Percentiles rank a stretch among this genome's conserved stretches.
Evolutionary conservation across 1,140 invertebrate species (phyloP).

Genomic region (Trichonephila clavata): DNA sequence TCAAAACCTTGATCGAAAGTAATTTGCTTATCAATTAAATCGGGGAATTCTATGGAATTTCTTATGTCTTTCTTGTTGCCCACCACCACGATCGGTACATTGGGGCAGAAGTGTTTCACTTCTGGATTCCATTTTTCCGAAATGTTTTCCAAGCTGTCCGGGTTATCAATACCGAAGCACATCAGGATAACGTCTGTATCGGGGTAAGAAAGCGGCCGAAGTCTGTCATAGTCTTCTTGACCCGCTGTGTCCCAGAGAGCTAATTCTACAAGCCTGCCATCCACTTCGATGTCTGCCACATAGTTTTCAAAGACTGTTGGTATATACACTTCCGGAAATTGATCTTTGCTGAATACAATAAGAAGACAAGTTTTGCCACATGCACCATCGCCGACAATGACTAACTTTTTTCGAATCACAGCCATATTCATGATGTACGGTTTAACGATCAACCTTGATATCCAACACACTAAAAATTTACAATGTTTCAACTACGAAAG

Average conservation of each 20-base stretch:
- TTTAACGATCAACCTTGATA: too few species aligned
- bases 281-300: conserved; percentile 84
- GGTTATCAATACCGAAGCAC: conserved; percentile 39
- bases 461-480: too few species aligned
- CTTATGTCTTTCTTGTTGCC: conserved; percentile 38
- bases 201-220: conserved; percentile 37
- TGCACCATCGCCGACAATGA: conserved; percentile 81
- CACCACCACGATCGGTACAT: conserved; percentile 19
- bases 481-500: too few species aligned
- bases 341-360: conserved; percentile 81
- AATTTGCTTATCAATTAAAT: neutral
- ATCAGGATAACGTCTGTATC: conserved; percentile 51
- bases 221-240: conserved; percentile 52
- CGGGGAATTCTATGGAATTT: neutral
- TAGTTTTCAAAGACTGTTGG: conserved; percentile 83
- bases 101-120: conserved; percentile 44
- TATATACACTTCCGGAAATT: conserved; percentile 80
- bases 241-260: conserved; percentile 47
- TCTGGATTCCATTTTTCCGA: conserved; percentile 43
- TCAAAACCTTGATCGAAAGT: conserved; percentile 28
- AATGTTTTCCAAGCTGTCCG: conserved; percentile 47
- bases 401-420: conserved; percentile 82
- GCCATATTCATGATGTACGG: conserved; percentile 78
- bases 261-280: conserved; percentile 81
- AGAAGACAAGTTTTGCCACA: conserved; percentile 81